These are phyloP conservation scores for Avahi laniger DNA, from an alignment of 2,797 vertebrate genomes.

Conservation along the genomic window DNA sequence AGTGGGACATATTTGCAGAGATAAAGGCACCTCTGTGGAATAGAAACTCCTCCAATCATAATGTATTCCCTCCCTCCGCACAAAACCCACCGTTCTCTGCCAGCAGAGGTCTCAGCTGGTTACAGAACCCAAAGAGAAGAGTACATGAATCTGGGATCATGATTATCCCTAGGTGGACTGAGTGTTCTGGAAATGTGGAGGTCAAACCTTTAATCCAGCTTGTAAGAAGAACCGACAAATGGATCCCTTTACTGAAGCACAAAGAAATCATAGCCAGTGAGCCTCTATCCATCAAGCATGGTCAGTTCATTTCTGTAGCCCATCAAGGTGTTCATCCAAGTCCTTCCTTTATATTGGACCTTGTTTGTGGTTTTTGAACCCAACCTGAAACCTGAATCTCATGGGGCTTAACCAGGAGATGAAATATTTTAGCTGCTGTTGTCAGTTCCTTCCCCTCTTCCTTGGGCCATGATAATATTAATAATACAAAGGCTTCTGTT, in stretches of 20 bases:
- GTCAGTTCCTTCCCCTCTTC: not conserved
- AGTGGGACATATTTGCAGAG: not conserved
- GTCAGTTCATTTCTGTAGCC: not conserved
- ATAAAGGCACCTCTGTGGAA: slow-evolving; percentile 16
- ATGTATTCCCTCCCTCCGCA: not conserved
- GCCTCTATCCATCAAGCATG: not conserved
- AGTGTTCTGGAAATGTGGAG: not conserved
- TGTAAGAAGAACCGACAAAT: not conserved
- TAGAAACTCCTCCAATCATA: slow-evolving; percentile 18
- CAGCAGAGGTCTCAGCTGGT: not conserved
- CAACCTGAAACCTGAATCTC: not conserved
- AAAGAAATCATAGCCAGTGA: not conserved
- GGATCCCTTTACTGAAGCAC: not conserved
- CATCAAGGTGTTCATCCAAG: not conserved
- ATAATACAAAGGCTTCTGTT: slow-evolving; percentile 53
- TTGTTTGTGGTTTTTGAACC: not conserved
- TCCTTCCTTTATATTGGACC: not conserved
- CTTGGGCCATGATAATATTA: slow-evolving; percentile 1
- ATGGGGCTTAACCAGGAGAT: not conserved
- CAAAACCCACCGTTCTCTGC: not conserved
- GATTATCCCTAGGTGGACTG: not conserved
- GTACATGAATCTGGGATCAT: not conserved
- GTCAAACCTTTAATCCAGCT: not conserved
- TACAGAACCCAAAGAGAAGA: slow-evolving; percentile 10
- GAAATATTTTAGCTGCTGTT: not conserved